phyloP scores from a whole-genome alignment of 2,797 vertebrate genomes.

The Poecilia velifera region DNA sequence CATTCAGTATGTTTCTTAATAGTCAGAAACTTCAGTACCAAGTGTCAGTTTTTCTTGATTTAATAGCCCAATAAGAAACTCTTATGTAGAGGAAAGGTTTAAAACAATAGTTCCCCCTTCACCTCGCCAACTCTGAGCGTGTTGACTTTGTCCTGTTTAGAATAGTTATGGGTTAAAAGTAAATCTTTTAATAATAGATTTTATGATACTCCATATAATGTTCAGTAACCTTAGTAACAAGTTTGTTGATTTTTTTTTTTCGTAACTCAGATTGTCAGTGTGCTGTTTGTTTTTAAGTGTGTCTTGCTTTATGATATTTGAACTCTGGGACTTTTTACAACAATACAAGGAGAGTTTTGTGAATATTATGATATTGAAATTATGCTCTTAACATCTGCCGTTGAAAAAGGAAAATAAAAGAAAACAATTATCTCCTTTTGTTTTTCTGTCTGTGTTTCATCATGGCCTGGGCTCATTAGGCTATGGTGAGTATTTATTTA shows the following conservation, averaged over 20 bases:
- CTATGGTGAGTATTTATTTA: constrained; percentile 85
- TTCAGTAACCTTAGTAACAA: neutral
- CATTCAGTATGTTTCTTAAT: neutral
- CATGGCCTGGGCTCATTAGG: constrained; percentile 71
- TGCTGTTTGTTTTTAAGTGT: neutral
- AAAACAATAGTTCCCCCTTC: neutral
- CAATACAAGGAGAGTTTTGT: neutral
- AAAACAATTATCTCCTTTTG: constrained; percentile 14
- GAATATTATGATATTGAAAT: neutral
- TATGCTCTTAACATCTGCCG: neutral
- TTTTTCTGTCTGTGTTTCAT: constrained; percentile 22
- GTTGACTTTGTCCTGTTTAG: neutral
- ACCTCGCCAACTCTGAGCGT: neutral
- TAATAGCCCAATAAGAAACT: neutral
- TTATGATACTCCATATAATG: neutral
- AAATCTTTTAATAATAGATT: neutral
- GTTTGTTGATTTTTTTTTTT: neutral
- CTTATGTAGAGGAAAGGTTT: neutral
- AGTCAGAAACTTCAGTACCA: neutral
- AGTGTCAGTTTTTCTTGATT: neutral
- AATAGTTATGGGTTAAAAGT: neutral
- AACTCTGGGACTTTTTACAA: neutral
- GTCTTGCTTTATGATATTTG: neutral
- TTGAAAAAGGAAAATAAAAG: neutral
- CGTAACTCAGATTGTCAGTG: neutral